Percentiles rank a stretch among this genome's conserved stretches.
Conservation (phyloP, 2,113 vertebrate genomes). For the Callipepla californica region DNA sequence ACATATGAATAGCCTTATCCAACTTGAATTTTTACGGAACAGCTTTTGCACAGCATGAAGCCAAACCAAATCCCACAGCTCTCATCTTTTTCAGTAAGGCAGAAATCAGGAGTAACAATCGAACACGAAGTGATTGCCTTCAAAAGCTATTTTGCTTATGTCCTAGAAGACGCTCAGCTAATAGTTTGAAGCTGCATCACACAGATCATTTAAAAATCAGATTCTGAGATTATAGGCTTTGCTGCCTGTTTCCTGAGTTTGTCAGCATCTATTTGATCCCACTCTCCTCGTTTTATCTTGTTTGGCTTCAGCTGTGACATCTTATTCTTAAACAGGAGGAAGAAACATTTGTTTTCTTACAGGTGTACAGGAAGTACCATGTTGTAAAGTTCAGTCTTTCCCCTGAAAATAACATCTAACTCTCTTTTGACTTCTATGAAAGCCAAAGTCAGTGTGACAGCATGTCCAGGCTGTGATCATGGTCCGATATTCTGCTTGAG, state of each 20-base stretch:
- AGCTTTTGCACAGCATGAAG: neutral
- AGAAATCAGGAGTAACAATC: neutral
- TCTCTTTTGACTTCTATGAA: neutral
- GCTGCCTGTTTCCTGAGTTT: neutral
- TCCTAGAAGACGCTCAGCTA: neutral
- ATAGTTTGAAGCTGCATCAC: neutral
- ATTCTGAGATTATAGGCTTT: neutral
- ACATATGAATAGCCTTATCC: neutral
- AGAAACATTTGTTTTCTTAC: neutral
- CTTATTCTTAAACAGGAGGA: neutral
- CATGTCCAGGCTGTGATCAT: neutral
- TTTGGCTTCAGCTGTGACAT: neutral
- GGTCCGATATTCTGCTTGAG: neutral
- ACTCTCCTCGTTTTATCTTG: neutral
- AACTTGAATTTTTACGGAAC: neutral
- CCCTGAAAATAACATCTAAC: neutral
- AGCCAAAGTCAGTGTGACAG: neutral
- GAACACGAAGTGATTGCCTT: neutral
- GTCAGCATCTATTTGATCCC: neutral
- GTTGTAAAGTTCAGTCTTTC: neutral
- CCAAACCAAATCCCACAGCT: neutral
- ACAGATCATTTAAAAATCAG: neutral
- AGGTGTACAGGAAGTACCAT: neutral
- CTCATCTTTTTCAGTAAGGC: neutral
- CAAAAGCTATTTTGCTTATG: neutral